Percentiles rank a stretch among this genome's conserved stretches.
These are phyloP conservation scores for Erynnis tages DNA, from an alignment of 2,888 invertebrate genomes.

Conservation along the genomic window DNA sequence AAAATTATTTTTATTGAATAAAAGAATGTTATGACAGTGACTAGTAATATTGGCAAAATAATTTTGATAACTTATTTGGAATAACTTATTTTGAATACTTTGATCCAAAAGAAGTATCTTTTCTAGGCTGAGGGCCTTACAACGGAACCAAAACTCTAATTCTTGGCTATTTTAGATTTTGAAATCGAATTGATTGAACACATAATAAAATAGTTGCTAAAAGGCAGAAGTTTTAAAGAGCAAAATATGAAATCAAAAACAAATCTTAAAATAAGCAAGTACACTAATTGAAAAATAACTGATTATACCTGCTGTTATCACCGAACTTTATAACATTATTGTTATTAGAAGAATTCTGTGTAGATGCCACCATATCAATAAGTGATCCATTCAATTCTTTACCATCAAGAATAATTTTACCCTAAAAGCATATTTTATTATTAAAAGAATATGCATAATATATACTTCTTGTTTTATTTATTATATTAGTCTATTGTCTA, in stretches of 20 bases:
- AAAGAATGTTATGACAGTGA: too few species aligned
- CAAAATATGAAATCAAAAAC: too few species aligned
- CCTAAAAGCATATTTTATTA: slow-evolving; percentile 70
- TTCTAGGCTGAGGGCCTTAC: too few species aligned
- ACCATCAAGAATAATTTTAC: slow-evolving; percentile 92
- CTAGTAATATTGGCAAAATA: too few species aligned
- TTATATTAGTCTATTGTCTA: not conserved
- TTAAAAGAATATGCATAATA: not conserved
- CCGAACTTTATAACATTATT: slow-evolving; percentile 99
- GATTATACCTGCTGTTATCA: slow-evolving; percentile 93
- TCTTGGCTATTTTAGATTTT: too few species aligned
- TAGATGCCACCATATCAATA: slow-evolving; percentile 95
- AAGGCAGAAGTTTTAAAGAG: too few species aligned
- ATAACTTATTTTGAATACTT: too few species aligned
- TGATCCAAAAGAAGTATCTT: too few species aligned
- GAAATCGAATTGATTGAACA: too few species aligned
- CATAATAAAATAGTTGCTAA: too few species aligned
- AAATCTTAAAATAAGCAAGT: not conserved
- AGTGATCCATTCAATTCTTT: slow-evolving; percentile 89
- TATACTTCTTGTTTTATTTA: not conserved
- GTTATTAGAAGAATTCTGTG: slow-evolving; percentile 90
- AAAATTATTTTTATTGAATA: not conserved
- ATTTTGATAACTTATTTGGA: too few species aligned
- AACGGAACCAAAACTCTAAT: too few species aligned
- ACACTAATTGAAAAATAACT: not conserved